These are phyloP conservation scores for Plutomurus gul DNA, from an alignment of 1,140 invertebrate genomes.

Conservation along the genomic window DNA sequence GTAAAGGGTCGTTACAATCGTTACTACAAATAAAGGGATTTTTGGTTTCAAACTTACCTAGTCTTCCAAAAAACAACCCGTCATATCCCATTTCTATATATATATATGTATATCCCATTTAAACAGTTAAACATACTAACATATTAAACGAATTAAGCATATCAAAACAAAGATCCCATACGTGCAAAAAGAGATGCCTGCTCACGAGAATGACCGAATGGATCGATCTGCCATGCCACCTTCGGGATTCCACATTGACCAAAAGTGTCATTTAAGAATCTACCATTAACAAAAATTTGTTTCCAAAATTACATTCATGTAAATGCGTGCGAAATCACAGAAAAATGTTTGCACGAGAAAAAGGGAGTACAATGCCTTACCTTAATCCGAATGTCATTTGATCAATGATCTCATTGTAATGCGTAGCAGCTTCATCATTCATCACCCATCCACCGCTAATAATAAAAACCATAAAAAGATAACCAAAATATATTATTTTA, in stretches of 20 bases:
- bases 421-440: constrained; percentile 89
- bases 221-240: constrained; percentile 92
- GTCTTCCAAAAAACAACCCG: constrained; percentile 68
- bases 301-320: background rate
- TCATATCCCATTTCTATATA: constrained; percentile 71
- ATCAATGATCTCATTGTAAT: constrained; percentile 93
- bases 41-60: too few species aligned
- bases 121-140: too few species aligned
- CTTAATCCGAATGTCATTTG: constrained; percentile 69
- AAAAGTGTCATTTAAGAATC: constrained; percentile 74
- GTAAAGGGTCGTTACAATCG: too few species aligned
- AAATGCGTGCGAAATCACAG: background rate
- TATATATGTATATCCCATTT: too few species aligned
- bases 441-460: constrained; percentile 73
- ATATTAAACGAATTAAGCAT: too few species aligned
- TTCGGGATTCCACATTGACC: constrained; percentile 78
- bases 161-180: too few species aligned
- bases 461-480: too few species aligned
- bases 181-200: constrained; percentile 82
- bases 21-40: too few species aligned
- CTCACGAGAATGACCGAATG: constrained; percentile 88
- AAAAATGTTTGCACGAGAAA: background rate
- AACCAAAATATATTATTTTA: too few species aligned
- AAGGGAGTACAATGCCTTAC: background rate
- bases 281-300: constrained; percentile 25